These are phyloP conservation scores for Poeciliopsis infans DNA, from an alignment of 2,797 vertebrate genomes.

Conservation along the genomic window DNA sequence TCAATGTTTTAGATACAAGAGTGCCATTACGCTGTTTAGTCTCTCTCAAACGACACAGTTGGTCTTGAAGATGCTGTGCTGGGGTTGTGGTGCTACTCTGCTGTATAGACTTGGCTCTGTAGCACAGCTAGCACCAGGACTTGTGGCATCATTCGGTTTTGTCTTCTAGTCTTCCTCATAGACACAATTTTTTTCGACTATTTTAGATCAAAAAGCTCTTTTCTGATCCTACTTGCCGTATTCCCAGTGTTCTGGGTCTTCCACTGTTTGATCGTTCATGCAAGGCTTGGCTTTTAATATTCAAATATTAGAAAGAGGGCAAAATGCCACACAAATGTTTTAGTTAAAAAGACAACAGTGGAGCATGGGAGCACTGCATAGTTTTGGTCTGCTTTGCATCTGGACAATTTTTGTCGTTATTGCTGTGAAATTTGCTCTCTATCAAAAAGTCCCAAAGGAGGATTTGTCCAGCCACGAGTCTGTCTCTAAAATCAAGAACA, in stretches of 20 bases:
- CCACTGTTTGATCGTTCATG: not conserved
- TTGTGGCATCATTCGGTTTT: not conserved
- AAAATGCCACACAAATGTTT: not conserved
- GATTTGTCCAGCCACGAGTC: not conserved
- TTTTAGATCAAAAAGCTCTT: not conserved
- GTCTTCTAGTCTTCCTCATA: not conserved
- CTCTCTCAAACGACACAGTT: not conserved
- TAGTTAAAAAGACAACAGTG: not conserved
- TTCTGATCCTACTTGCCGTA: not conserved
- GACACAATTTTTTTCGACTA: not conserved
- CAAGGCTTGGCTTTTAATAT: not conserved
- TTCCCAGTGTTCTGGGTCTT: not conserved
- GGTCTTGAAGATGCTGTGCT: not conserved
- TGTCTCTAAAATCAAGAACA: not conserved
- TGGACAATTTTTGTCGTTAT: no score
- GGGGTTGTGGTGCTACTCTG: not conserved
- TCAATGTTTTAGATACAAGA: not conserved
- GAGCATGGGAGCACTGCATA: not conserved
- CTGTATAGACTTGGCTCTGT: not conserved
- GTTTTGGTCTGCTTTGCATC: not conserved
- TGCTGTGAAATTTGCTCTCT: no score
- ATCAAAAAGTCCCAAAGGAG: no score
- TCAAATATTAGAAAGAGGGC: not conserved
- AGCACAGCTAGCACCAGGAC: not conserved
- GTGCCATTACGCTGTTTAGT: not conserved